Evolutionary conservation across 2,888 invertebrate species (phyloP), one percentile per base, ranked within the genome.

Genomic region (Galerucella nymphaeae): DNA sequence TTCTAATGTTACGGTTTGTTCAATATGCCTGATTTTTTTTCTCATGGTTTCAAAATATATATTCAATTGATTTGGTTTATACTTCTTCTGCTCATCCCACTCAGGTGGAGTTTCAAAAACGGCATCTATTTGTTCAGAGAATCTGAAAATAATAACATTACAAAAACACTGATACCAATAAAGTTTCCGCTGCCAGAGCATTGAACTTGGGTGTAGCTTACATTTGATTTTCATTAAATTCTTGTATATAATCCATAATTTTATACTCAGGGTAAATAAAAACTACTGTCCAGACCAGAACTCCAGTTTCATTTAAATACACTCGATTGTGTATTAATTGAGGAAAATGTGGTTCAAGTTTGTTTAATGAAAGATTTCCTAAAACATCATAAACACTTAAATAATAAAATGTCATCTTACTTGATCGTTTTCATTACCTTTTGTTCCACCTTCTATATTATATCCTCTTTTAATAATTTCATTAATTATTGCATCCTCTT

Each of bases 201-300:
- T 38, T n/a, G 9, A 5, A 30, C 30, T 30, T 38, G 6, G 30
- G 4, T 23, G 2, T 23, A 69, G 73, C 84, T 84, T 90, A 91
- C 88, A 88, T 87, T 0, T 89, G 89, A 79, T 92, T 90, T 87
- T 97, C 97, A 11, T 91, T 89, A 82, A 97, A 94, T 72, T 90
- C 90, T 84, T 94, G 92, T 55, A 98, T 90, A 80, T 96, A 95
- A 86, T 99, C 98, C 64, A 96, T 94, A 81, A 94, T 91, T 72
- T 92, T 89, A 82, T 93, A 93, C 86, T 98, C 97, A 0, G 98
- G 98, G 86, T 97, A 98, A 13, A 96, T 87, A 78, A 98, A 91
- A 18, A 95, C 88, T 0, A 96, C 93, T 0, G 98, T 98, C 97
- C 97, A 98, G 66, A 92, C 87, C 13, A 98, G 86, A 57, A 86